phyloP scores from a whole-genome alignment of 2,797 vertebrate species.

The Thamnophis elegans region DNA sequence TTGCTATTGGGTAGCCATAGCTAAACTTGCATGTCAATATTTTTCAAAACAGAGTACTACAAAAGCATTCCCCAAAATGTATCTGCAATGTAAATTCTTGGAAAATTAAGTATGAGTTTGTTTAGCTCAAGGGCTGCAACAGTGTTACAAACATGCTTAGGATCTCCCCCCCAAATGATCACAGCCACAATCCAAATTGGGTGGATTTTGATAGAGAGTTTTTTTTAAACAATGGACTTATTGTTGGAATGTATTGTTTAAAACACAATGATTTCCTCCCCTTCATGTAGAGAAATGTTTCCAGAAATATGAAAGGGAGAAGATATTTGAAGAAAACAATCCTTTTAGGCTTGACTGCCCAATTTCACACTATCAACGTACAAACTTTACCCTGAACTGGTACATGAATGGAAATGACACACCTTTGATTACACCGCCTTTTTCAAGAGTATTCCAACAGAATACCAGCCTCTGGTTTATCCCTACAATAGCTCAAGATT shows the following conservation, averaged over 20 bases:
- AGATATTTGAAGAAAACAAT: neutral
- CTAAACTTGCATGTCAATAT: neutral
- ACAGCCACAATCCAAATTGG: neutral
- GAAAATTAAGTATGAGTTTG: neutral
- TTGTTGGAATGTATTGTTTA: neutral
- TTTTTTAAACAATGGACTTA: neutral
- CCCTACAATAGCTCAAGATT: slow-evolving; percentile 28
- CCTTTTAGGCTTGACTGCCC: slow-evolving; percentile 22
- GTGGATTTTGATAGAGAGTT: neutral
- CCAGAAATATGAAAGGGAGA: neutral
- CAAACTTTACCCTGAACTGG: slow-evolving; percentile 15
- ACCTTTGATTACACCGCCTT: neutral
- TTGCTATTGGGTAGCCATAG: neutral
- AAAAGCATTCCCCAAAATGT: neutral
- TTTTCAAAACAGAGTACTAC: neutral
- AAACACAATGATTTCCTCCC: neutral
- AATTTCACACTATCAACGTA: neutral
- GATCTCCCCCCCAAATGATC: neutral
- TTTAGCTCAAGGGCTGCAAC: neutral
- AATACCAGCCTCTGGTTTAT: slow-evolving; percentile 34
- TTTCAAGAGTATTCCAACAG: slow-evolving; percentile 11
- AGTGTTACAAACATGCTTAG: neutral
- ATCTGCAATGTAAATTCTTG: neutral
- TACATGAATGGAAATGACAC: slow-evolving; percentile 21
- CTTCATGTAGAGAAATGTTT: slow-evolving; percentile 30